Conservation (phyloP, 2,888 invertebrate species). For the Hylaea fasciaria region DNA sequence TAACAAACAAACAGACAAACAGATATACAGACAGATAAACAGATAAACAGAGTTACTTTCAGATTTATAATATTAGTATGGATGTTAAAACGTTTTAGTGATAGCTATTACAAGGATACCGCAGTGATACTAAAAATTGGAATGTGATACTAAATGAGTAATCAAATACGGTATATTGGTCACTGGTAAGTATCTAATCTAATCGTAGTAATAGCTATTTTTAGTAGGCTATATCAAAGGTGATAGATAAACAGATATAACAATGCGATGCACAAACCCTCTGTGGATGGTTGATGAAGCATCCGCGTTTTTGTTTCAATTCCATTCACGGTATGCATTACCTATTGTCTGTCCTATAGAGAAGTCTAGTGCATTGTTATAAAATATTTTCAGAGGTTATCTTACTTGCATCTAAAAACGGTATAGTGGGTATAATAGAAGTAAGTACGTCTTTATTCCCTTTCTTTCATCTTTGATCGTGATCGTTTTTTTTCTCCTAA, state of each 20-base stretch:
- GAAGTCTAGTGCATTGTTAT: neutral
- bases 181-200: neutral
- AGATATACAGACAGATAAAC: too few relatives aligned
- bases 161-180: too few relatives aligned
- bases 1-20: too few relatives aligned
- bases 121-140: too few relatives aligned
- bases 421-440: neutral
- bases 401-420: neutral
- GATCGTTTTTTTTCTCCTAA: too few relatives aligned
- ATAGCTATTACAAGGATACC: too few relatives aligned
- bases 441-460: too few relatives aligned
- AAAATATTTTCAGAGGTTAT: neutral
- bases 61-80: too few relatives aligned
- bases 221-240: neutral
- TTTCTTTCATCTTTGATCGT: too few relatives aligned
- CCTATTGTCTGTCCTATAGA: conserved; percentile 68
- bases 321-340: conserved; percentile 61
- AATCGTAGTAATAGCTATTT: neutral
- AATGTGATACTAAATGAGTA: too few relatives aligned
- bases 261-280: conserved; percentile 38
- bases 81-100: too few relatives aligned
- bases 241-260: conserved; percentile 17
- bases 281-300: conserved; percentile 48
- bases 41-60: too few relatives aligned
- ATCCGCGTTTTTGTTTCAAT: conserved; percentile 72